Conservation (phyloP, 2,888 invertebrate genomes). For the Steinernema hermaphroditum region DNA sequence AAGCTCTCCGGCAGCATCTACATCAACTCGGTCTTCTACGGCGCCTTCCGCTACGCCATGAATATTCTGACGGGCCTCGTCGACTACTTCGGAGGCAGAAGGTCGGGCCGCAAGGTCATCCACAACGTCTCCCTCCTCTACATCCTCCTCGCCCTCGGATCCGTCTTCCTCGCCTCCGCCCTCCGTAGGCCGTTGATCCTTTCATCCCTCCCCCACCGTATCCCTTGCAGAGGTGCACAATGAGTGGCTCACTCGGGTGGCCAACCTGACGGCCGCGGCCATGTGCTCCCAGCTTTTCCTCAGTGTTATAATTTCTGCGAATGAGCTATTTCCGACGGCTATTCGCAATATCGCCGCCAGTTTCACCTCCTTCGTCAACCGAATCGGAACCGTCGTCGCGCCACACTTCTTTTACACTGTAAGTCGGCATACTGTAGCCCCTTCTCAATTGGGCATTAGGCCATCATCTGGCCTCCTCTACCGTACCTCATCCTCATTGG, state of each 20-base stretch:
- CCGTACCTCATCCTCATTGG: conserved; percentile 56
- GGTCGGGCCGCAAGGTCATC: conserved; percentile 48
- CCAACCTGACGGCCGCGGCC: conserved; percentile 45
- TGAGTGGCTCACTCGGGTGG: conserved; percentile 36
- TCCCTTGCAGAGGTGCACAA: background rate
- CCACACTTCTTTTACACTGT: conserved; percentile 58
- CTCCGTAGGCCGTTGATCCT: conserved; percentile 26
- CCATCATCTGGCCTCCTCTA: conserved; percentile 52
- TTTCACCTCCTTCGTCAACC: conserved; percentile 47
- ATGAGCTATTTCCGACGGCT: conserved; percentile 56
- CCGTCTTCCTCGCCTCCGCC: conserved; percentile 34
- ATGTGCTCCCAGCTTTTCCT: conserved; percentile 47
- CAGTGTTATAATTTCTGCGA: conserved; percentile 34
- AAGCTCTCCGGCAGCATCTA: conserved; percentile 58
- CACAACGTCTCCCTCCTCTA: conserved; percentile 44
- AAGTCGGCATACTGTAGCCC: background rate
- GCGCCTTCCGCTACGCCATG: conserved; percentile 39
- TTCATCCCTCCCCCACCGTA: background rate
- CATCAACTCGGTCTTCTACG: conserved; percentile 49
- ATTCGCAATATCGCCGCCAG: conserved; percentile 55
- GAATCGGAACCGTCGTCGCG: conserved; percentile 53
- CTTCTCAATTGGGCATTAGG: no score
- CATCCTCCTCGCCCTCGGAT: conserved; percentile 39
- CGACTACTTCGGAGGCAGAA: conserved; percentile 45
- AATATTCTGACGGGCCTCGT: conserved; percentile 30